These are phyloP conservation scores for Paracanthobrama guichenoti DNA, from an alignment of 2,113 vertebrate genomes.

Conservation along the genomic window DNA sequence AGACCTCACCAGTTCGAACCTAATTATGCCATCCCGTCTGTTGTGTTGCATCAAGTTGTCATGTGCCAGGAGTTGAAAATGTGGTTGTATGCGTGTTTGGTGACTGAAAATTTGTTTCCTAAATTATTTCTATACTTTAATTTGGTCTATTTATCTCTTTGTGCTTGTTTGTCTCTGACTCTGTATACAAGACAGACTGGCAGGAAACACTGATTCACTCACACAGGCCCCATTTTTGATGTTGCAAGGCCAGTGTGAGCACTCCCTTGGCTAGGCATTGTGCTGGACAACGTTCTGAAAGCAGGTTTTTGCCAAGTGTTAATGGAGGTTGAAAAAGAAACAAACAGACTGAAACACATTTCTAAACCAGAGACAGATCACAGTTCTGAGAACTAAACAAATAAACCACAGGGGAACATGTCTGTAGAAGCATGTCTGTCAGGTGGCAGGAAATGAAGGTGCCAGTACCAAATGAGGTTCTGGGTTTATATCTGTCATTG, in stretches of 20 bases:
- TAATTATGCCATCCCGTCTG: conserved; percentile 68
- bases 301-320: conserved; percentile 67
- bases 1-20: conserved; percentile 57
- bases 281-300: conserved; percentile 54
- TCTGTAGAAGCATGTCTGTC: conserved; percentile 36
- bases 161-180: background rate
- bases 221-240: conserved; percentile 52
- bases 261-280: conserved; percentile 56
- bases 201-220: background rate
- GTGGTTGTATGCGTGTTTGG: conserved; percentile 38
- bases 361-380: conserved; percentile 58
- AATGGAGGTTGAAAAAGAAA: conserved; percentile 68
- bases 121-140: conserved; percentile 38
- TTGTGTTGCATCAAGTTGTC: conserved; percentile 54
- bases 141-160: background rate
- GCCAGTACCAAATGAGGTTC: conserved; percentile 9
- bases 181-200: too few species aligned
- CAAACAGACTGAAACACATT: conserved; percentile 63
- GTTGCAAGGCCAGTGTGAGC: conserved; percentile 49
- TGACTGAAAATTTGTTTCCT: conserved; percentile 42
- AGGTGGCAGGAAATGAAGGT: conserved; percentile 36
- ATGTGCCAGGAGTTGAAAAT: conserved; percentile 57
- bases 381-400: conserved; percentile 51
- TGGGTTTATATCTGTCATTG: background rate
- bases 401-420: background rate